Evolutionary conservation across 2,888 invertebrate species (phyloP), one percentile per base, ranked within the genome.

Genomic region (Sepioteuthis lessoniana): DNA sequence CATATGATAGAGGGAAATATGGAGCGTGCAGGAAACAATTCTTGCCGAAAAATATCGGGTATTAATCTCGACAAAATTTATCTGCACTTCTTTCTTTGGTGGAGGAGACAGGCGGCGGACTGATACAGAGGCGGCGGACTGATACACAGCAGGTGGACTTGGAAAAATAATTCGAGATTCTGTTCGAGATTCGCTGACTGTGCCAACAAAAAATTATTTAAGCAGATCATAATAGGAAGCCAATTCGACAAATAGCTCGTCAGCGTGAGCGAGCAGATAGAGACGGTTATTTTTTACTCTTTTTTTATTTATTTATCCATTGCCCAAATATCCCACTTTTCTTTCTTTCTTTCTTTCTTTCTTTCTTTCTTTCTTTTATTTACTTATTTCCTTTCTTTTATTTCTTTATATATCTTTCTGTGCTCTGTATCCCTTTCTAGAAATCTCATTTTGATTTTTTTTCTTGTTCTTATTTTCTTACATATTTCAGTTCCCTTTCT

Each of bases 91-190:
- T 35, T 76, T 76, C 76, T 76, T 35, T 76, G 76, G 76, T 76
- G 76, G 76, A 76, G 76, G n/a, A n/a, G 76, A 76, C 76, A n/a
- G 76, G n/a, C 76, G n/a, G 76, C n/a, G 76, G 76, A 76, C 35
- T 76, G 76, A 76, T 76, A 76, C 76, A 76, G n/a, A 76, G 76
- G n/a, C 76, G n/a, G 76, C 76, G 76, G 76, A 76, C 35, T 76
- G 76, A 76, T 76, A 76, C 76, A 76, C 76, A 76, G 76, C 76
- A 76, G 76, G 76, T 76, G 76, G 76, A 76, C 76, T 76, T n/a
- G 76, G 76, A 35, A 76, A 76, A 76, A 76, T 76, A 76, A 76
- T 76, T 76, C 35, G 76, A 76, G 76, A 76, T 76, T 35, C n/a
- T 76, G n/a, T 76, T n/a, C 76, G 76, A 76, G 76, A 76, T 76